Evolutionary conservation across 2,113 vertebrate species (phyloP).

Genomic region (Antechinus stuartii): DNA sequence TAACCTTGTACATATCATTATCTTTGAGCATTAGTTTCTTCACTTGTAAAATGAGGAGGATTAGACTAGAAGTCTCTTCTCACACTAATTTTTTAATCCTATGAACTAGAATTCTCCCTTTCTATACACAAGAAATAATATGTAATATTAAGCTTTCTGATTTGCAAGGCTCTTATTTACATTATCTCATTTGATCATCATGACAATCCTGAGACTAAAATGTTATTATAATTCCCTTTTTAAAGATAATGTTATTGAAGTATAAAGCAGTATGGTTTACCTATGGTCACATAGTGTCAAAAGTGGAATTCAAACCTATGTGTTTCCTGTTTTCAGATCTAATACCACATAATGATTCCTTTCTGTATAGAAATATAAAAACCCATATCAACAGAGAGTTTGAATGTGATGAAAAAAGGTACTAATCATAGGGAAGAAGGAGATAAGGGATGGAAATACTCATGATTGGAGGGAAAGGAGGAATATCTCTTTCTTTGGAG

Average conservation of each 20-base stretch:
- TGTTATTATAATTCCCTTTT: background rate
- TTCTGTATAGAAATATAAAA: background rate
- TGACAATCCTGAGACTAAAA: background rate
- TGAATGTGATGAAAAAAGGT: background rate
- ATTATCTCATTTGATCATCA: background rate
- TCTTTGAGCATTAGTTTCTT: background rate
- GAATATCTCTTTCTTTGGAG: background rate
- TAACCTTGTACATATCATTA: background rate
- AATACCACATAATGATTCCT: background rate
- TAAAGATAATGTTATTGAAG: background rate
- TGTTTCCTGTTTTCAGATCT: background rate
- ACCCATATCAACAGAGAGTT: background rate
- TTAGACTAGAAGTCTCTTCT: background rate
- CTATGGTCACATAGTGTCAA: background rate
- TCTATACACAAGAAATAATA: background rate
- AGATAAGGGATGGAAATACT: background rate
- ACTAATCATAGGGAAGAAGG: background rate
- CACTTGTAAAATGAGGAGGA: background rate
- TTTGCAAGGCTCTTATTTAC: background rate
- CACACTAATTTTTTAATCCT: background rate
- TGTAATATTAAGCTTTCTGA: background rate
- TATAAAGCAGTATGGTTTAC: background rate
- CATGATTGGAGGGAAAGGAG: background rate
- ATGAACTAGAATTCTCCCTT: background rate
- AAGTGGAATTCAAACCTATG: background rate